Percentiles rank a stretch among this genome's conserved stretches.
phyloP scores from a whole-genome alignment of 1,140 invertebrate genomes.

The Aphaenogaster ashmeadi region DNA sequence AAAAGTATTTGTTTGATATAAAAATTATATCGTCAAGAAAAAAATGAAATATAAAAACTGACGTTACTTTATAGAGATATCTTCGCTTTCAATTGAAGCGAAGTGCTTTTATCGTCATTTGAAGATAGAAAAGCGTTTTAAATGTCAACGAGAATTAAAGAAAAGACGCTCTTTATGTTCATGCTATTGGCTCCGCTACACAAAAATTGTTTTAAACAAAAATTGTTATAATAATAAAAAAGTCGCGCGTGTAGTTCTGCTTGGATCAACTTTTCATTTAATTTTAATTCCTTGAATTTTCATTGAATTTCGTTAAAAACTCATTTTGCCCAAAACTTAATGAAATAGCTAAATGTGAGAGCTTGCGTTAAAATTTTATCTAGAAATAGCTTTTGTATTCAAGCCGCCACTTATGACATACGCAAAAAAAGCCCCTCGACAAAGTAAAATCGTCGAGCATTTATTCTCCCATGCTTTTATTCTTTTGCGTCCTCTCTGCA shows the following conservation, averaged over 20 bases:
- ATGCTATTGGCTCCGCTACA: neutral
- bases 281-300: slow-evolving; percentile 2
- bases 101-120: slow-evolving; percentile 1
- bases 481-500: neutral
- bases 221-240: neutral
- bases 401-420: neutral
- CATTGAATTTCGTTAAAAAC: neutral
- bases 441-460: slow-evolving; percentile 34
- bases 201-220: neutral
- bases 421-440: neutral
- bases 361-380: neutral
- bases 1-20: neutral
- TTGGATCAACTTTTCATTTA: neutral
- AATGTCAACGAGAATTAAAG: neutral
- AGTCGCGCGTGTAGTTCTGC: neutral
- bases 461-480: slow-evolving; percentile 8
- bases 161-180: neutral
- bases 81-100: neutral
- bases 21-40: neutral
- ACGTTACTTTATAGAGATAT: neutral
- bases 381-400: neutral
- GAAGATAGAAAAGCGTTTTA: neutral
- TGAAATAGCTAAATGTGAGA: neutral
- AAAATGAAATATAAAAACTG: neutral
- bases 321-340: neutral